Evolutionary conservation across 2,888 invertebrate genomes (phyloP).

Genomic region (Sphaerophoria taeniata): DNA sequence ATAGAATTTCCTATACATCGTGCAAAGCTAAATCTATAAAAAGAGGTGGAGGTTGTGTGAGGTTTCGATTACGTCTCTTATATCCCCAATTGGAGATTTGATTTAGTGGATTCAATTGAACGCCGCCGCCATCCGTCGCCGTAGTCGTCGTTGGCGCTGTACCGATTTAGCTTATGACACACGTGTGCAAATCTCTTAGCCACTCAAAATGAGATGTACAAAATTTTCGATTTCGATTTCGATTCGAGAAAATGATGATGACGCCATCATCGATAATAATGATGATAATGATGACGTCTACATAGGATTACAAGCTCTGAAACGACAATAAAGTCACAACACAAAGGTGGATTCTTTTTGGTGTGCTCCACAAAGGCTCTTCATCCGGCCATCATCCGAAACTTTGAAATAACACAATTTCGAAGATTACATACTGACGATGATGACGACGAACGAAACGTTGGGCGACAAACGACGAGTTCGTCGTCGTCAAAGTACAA

Average conservation of each 20-base stretch:
- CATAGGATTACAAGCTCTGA: constrained; percentile 26
- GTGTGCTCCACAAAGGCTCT: not conserved
- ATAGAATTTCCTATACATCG: not conserved
- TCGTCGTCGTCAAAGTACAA: too few species aligned
- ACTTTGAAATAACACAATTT: constrained; percentile 49
- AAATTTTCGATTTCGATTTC: constrained; percentile 65
- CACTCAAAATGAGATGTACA: constrained; percentile 63
- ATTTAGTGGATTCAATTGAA: constrained; percentile 75
- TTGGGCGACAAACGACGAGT: too few species aligned
- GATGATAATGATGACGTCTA: constrained; percentile 67
- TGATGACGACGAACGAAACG: not conserved
- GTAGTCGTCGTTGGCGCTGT: constrained; percentile 10
- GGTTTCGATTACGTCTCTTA: constrained; percentile 32
- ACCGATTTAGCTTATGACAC: constrained; percentile 52
- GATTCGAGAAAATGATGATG: constrained; percentile 55
- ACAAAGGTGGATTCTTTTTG: not conserved
- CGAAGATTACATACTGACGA: constrained; percentile 48
- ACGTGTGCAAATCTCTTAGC: constrained; percentile 65
- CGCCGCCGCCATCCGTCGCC: constrained; percentile 19
- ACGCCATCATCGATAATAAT: constrained; percentile 37
- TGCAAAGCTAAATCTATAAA: not conserved
- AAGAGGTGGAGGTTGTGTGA: not conserved
- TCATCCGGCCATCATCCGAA: constrained; percentile 27
- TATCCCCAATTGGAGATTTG: constrained; percentile 67
- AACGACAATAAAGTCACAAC: constrained; percentile 35